Base-by-base conservation (phyloP, 2,797 vertebrate species). In the Dendrocincla fuliginosa region DNA sequence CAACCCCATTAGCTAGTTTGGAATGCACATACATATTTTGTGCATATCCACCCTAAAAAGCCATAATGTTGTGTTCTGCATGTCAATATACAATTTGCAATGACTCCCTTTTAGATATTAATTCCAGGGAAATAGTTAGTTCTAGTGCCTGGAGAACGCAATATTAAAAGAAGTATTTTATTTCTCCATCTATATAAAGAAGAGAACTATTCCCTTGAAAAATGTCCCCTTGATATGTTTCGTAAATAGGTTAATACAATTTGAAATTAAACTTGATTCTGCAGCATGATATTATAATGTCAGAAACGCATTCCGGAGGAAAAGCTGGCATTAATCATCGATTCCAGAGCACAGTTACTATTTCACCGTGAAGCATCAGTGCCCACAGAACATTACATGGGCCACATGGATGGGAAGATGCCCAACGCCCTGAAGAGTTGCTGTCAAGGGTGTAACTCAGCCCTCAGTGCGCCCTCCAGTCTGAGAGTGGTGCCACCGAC, bases 91-190 rank as follows among this genome's bases (percentile, higher is more conserved):
- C 96, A 95, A 96, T 78, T 76, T 90, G 60, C 81, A 94, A 84
- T 6, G 32, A 64, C 84, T 95, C 59, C 69, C 90, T 86, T 96
- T 93, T 76, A 96, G 87, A 92, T 89, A 96, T 95, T 96, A 95
- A 96, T 95, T 97, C 88, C 96, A 89, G 87, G 42, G 70, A 95
- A 89, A 95, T 32, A 94, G 95, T 90, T 95, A 96, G 73, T 64
- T 84, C 37, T 27, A 57, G 60, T 56, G 92, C 92, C 71, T 61
- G 46, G 52, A 95, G 90, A 97, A 94, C 1, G 16, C 50, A 68
- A 83, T 95, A 95, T 93, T 96, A 96, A 96, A 97, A 95, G 87
- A 93, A 91, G 90, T 79, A 94, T 94, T 97, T 96, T 96, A 97
- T 95, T 95, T 90, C 65, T 88, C 84, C 60, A 86, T 90, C 94